A percentile compares a stretch with the other conserved stretches of the same genome.
Evolutionary conservation across 1,140 invertebrate genomes (phyloP).

Genomic region (Arctopsyche grandis): DNA sequence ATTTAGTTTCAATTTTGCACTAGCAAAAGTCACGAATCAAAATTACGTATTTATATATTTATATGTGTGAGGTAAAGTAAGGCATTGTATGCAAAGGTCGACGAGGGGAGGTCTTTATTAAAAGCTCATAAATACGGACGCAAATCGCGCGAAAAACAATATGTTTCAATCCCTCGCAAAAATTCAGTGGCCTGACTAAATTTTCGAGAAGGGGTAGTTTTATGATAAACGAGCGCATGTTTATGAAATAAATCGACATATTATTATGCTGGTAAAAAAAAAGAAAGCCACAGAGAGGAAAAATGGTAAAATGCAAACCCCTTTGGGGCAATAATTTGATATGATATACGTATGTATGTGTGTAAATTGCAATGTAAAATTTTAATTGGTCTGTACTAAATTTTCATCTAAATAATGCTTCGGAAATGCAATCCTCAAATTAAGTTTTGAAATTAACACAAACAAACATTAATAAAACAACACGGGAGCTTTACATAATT

Average conservation of each 20-base stretch:
- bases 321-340: not conserved
- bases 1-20: slow-evolving; percentile 48
- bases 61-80: slow-evolving; percentile 47
- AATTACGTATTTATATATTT: slow-evolving; percentile 8
- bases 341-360: not conserved
- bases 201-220: slow-evolving; percentile 39
- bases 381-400: too few species aligned
- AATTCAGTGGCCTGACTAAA: slow-evolving; percentile 39
- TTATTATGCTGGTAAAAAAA: slow-evolving; percentile 21
- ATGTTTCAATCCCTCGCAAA: slow-evolving; percentile 53
- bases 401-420: too few species aligned
- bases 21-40: not conserved
- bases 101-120: slow-evolving; percentile 44
- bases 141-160: slow-evolving; percentile 54
- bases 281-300: not conserved
- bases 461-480: too few species aligned
- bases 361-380: not conserved
- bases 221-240: slow-evolving; percentile 46
- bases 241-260: slow-evolving; percentile 48
- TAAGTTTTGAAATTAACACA: too few species aligned
- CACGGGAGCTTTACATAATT: too few species aligned
- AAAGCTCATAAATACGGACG: slow-evolving; percentile 50
- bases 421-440: too few species aligned
- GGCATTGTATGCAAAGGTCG: slow-evolving; percentile 44
- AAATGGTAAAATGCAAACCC: too few species aligned